A percentile compares a stretch with the other conserved stretches of the same genome.
Evolutionary conservation across 2,797 vertebrate genomes (phyloP).

Genomic region (Mus spretus): DNA sequence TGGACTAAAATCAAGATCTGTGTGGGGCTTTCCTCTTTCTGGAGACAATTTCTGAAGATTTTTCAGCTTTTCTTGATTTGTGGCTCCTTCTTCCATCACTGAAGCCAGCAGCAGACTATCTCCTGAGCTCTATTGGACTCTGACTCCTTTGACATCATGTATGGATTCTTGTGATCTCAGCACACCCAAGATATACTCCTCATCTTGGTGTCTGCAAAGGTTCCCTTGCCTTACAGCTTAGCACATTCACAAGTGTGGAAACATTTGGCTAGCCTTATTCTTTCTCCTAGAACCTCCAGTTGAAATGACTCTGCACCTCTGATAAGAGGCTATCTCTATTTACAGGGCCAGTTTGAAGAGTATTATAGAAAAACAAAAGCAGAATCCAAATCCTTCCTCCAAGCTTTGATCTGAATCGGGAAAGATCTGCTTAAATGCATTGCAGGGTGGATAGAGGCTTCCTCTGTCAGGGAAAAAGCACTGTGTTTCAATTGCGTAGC

Average conservation of each 20-base stretch:
- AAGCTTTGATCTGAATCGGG: background rate
- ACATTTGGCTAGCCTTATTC: background rate
- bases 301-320: background rate
- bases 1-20: background rate
- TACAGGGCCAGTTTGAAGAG: background rate
- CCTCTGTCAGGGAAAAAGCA: background rate
- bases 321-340: background rate
- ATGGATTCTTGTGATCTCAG: background rate
- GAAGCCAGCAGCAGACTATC: background rate
- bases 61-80: background rate
- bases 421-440: background rate
- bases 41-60: background rate
- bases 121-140: background rate
- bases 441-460: background rate
- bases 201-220: background rate
- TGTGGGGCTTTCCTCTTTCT: background rate
- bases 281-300: background rate
- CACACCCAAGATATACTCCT: background rate
- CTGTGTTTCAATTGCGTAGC: background rate
- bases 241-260: background rate
- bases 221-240: background rate
- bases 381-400: background rate
- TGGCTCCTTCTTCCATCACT: background rate
- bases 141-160: background rate
- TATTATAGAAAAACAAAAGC: constrained; percentile 37